phyloP scores from a whole-genome alignment of 2,113 vertebrate genomes.

The Tachuris rubrigastra region DNA sequence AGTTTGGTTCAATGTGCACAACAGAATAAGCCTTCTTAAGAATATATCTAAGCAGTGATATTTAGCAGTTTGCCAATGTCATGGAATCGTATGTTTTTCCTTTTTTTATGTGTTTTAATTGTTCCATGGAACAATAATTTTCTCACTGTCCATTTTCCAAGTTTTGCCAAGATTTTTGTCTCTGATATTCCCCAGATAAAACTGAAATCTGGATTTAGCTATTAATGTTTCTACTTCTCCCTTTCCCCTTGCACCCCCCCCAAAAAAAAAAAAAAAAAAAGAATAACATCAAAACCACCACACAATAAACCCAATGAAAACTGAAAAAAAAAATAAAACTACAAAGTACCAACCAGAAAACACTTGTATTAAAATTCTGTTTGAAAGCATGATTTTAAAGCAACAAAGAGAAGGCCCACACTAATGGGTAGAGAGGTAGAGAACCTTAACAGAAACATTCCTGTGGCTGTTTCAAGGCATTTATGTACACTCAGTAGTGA shows the following conservation, averaged over 20 bases:
- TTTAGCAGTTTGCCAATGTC: neutral
- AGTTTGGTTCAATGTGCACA: neutral
- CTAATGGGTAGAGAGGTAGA: neutral
- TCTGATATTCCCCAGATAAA: neutral
- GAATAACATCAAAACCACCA: neutral
- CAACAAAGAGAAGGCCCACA: neutral
- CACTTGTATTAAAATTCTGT: accelerated
- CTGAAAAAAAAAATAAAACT: neutral
- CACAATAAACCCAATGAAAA: neutral
- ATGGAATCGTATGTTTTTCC: neutral
- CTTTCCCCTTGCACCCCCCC: accelerated
- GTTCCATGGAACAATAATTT: neutral
- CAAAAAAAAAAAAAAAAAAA: too few species aligned
- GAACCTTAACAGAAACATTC: neutral
- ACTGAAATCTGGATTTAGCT: neutral
- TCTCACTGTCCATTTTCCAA: neutral
- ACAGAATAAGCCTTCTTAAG: neutral
- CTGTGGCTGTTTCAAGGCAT: neutral
- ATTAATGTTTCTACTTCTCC: too few species aligned
- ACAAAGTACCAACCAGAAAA: neutral
- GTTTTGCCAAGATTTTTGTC: neutral
- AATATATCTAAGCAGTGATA: neutral
- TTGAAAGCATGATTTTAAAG: neutral
- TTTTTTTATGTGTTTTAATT: neutral
- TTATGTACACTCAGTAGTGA: neutral